phyloP scores from a whole-genome alignment of 1,140 invertebrate genomes.

The Acromyrmex echinatior region DNA sequence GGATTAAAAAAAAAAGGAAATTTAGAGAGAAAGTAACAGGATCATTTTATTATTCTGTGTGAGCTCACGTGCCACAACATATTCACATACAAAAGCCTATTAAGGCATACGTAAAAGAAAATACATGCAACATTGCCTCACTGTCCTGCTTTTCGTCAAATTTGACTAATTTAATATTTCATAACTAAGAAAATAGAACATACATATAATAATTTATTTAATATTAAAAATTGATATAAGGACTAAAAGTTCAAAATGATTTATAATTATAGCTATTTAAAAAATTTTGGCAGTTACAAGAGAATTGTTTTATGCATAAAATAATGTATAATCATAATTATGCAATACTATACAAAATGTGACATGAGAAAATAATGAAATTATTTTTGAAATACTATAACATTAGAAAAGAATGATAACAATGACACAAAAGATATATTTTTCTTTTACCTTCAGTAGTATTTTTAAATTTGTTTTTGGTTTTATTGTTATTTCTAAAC shows the following conservation, averaged over 20 bases:
- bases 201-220: conserved; percentile 23
- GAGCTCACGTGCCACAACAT: neutral
- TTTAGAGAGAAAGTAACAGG: conserved; percentile 26
- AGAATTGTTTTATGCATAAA: neutral
- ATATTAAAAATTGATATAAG: conserved; percentile 16
- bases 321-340: neutral
- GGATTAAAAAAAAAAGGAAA: conserved; percentile 26
- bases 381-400: neutral
- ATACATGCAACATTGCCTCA: neutral
- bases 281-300: neutral
- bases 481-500: conserved; percentile 2
- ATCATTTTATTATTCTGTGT: conserved; percentile 30
- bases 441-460: neutral
- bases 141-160: conserved; percentile 4
- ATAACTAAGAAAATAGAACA: conserved; percentile 1
- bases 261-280: conserved; percentile 10
- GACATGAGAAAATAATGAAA: neutral
- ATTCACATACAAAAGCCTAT: conserved; percentile 20
- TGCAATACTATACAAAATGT: neutral
- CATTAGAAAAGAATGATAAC: neutral
- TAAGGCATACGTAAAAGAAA: neutral
- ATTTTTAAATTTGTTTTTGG: neutral
- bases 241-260: neutral
- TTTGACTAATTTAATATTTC: conserved; percentile 11
- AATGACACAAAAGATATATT: neutral